A percentile compares a stretch with the other conserved stretches of the same genome.
Conservation (phyloP, 2,888 invertebrate genomes). For the Stictocephala bisonia region DNA sequence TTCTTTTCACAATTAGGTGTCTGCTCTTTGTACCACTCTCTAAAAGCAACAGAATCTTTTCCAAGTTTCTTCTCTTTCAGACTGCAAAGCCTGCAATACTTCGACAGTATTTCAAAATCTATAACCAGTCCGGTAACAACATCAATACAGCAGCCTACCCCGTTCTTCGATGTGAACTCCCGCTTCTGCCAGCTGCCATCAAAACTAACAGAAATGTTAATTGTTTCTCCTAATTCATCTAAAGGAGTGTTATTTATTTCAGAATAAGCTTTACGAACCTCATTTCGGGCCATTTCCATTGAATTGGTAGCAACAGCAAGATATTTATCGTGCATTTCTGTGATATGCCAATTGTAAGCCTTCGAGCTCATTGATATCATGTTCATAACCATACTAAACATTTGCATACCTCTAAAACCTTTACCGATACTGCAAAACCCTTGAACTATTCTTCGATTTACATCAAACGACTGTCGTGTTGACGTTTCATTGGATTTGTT, state of each 20-base stretch:
- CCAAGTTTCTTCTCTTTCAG: constrained; percentile 46
- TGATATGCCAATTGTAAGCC: not conserved
- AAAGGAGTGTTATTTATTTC: constrained; percentile 15
- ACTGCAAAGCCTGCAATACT: constrained; percentile 46
- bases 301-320: no score
- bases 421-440: no score
- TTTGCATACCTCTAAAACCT: no score
- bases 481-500: no score
- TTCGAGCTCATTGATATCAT: not conserved
- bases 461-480: no score
- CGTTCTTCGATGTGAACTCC: constrained; percentile 50
- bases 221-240: constrained; percentile 23
- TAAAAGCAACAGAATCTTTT: constrained; percentile 49
- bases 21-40: constrained; percentile 52
- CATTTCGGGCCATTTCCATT: constrained; percentile 3
- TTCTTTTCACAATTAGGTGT: constrained; percentile 48
- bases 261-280: constrained; percentile 12
- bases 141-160: constrained; percentile 50
- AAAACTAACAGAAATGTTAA: constrained; percentile 29
- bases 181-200: constrained; percentile 35
- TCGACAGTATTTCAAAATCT: constrained; percentile 49
- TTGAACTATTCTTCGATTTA: no score
- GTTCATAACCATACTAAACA: no score
- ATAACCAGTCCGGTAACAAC: constrained; percentile 53
- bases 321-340: not conserved